Evolutionary conservation across 2,888 invertebrate species (phyloP).

Genomic region (Escarpia spicata): DNA sequence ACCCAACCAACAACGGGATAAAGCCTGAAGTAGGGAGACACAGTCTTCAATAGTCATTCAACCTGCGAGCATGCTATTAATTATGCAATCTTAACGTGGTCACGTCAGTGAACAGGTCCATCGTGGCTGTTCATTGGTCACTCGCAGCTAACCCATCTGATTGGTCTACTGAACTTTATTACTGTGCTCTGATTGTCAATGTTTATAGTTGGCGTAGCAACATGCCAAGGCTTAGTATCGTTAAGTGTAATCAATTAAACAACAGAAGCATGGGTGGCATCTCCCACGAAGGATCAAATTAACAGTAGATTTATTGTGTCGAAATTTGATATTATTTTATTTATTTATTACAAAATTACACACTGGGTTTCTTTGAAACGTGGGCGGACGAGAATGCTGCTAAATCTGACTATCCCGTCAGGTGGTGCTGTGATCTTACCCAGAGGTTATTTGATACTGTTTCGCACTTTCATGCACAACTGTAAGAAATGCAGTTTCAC

Average conservation of each 20-base stretch:
- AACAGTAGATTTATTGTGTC: background rate
- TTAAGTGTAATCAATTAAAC: background rate
- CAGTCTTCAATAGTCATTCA: background rate
- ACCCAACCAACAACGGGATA: background rate
- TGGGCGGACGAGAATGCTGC: background rate
- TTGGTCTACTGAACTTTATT: slow-evolving; percentile 16
- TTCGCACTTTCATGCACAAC: background rate
- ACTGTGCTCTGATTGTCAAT: background rate
- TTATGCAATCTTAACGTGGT: slow-evolving; percentile 8
- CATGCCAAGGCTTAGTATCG: background rate
- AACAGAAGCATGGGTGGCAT: background rate
- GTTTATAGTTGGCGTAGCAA: background rate
- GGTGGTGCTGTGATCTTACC: background rate
- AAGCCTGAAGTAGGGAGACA: background rate
- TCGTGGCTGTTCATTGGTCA: background rate
- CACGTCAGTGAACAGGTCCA: background rate
- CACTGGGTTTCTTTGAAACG: background rate
- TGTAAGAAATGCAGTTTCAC: background rate
- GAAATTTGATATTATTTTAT: background rate
- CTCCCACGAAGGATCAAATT: background rate
- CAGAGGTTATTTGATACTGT: background rate
- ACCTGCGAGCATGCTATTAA: background rate
- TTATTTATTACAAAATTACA: background rate
- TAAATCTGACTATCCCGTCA: background rate
- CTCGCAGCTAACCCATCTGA: background rate